Evolutionary conservation across 2,113 vertebrate species (phyloP), one percentile per base, ranked within the genome.

Genomic region (Caranx melampygus): DNA sequence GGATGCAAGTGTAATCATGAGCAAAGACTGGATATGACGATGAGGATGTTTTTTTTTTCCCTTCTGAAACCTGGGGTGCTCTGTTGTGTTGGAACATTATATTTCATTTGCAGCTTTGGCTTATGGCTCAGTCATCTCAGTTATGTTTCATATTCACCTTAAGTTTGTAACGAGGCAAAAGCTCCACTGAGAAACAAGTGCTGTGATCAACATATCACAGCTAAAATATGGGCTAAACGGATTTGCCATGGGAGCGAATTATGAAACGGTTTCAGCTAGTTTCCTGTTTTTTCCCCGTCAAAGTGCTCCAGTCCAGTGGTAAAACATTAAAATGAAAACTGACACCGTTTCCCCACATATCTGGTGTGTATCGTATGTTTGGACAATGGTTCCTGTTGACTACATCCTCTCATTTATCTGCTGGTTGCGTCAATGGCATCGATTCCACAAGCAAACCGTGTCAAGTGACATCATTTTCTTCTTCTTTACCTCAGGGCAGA

Each of bases 401-500:
- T 77, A 14, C 57, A 49, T 66, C 57, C 44, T 74, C 18, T 73
- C 51, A 3, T 89, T 80, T 44, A 55, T 89, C 59, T 71, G 44
- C 37, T 37, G 21, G 49, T 68, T 1, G 14, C 6, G 33, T 87
- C 75, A 70, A 54, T 68, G 35, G 62, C 64, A 87, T 90, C 16
- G 82, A 85, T 80, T 75, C 6, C 61, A 71, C 20, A 34, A 40
- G 62, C 52, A 72, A 72, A 68, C 61, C 4, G 44, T 78, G 84
- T 90, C 83, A 89, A 82, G 79, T 78, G 83, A 85, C 65, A 66
- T 45, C 0, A 60, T 59, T 83, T 59, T 54, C 13, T 72, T 57
- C 51, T 49, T 33, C 57, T 77, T 62, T 47, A 79, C 70, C 72
- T 69, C 8, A 7, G 57, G 74, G 63, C 37, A 40, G 79, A 72